phyloP scores from a whole-genome alignment of 2,797 vertebrate species.

The Streptopelia turtur region DNA sequence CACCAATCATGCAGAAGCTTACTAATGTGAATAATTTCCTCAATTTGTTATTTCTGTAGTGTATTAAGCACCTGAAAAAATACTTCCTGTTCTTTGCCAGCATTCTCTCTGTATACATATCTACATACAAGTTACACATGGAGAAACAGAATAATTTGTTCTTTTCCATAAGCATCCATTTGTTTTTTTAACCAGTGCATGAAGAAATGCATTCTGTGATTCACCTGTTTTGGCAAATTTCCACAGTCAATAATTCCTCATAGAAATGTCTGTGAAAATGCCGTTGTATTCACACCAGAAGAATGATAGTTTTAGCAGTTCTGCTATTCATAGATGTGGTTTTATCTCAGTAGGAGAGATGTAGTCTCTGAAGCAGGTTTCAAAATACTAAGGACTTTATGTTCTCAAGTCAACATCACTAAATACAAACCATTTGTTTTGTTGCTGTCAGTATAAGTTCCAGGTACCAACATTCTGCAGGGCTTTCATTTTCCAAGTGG shows the following conservation, averaged over 20 bases:
- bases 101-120: background rate
- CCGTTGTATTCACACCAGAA: background rate
- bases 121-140: background rate
- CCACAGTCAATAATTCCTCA: background rate
- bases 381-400: background rate
- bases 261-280: background rate
- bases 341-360: background rate
- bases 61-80: conserved; percentile 21
- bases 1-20: background rate
- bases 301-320: background rate
- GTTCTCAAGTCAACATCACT: background rate
- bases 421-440: background rate
- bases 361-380: background rate
- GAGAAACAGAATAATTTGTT: background rate
- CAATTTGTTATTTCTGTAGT: conserved; percentile 12
- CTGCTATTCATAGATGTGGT: background rate
- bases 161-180: background rate
- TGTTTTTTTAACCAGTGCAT: background rate
- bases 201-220: background rate
- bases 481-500: background rate
- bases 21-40: conserved; percentile 4
- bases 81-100: background rate
- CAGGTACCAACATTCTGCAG: background rate
- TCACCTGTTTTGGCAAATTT: background rate
- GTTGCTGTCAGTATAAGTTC: background rate